Conservation (phyloP, 2,797 vertebrate genomes). For the Pelodytes ibericus region DNA sequence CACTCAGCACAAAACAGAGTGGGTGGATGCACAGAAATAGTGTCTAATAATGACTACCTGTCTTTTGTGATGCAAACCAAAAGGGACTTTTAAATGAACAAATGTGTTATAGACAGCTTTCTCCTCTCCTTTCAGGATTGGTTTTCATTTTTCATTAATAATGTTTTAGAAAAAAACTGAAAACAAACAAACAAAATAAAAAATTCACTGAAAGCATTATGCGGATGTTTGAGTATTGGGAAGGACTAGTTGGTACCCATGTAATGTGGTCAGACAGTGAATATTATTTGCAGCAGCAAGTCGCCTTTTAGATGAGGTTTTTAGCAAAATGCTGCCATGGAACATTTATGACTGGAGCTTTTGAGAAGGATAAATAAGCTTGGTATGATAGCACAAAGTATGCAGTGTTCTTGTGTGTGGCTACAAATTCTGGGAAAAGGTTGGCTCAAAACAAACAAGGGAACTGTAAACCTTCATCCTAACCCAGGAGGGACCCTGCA, state of each 20-base stretch:
- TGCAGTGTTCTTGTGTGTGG: conserved; percentile 14
- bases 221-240: neutral
- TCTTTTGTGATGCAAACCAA: too few relatives aligned
- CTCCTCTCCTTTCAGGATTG: too few relatives aligned
- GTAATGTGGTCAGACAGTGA: neutral
- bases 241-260: neutral
- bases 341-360: conserved; percentile 23
- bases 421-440: conserved; percentile 20
- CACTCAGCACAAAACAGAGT: too few relatives aligned
- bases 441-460: neutral
- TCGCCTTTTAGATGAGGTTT: neutral
- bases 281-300: neutral
- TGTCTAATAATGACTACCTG: too few relatives aligned
- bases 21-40: too few relatives aligned
- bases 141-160: too few relatives aligned
- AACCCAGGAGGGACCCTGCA: neutral
- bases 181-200: too few relatives aligned
- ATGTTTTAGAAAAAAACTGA: too few relatives aligned
- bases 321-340: neutral
- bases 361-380: conserved; percentile 2
- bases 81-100: too few relatives aligned
- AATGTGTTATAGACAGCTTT: too few relatives aligned
- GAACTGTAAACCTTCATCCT: neutral
- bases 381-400: neutral
- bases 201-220: too few relatives aligned